Evolutionary conservation across 2,888 invertebrate genomes (phyloP).

Genomic region (Hydroisotoma schaefferi): DNA sequence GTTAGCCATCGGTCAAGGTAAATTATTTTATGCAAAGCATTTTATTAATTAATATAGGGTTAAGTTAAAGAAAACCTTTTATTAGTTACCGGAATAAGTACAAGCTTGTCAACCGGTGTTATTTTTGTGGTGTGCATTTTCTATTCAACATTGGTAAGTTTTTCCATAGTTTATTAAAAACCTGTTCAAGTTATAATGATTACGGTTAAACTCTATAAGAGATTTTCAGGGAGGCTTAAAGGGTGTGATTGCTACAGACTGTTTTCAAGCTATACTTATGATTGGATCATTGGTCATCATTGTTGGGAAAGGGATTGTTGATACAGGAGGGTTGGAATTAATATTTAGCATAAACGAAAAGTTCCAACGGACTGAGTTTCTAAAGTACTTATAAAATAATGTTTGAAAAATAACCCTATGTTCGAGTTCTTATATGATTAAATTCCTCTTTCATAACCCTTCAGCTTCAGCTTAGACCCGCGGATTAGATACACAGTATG

Average conservation of each 20-base stretch:
- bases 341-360: slow-evolving; percentile 37
- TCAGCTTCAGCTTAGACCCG: slow-evolving; percentile 41
- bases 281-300: slow-evolving; percentile 33
- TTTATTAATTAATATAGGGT: background rate
- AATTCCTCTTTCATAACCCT: background rate
- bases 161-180: slow-evolving; percentile 1
- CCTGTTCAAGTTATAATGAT: background rate
- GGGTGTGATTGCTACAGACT: slow-evolving; percentile 39
- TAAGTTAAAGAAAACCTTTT: background rate
- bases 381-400: slow-evolving; percentile 32
- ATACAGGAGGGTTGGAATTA: slow-evolving; percentile 36
- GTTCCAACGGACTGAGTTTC: slow-evolving; percentile 34
- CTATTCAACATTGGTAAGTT: slow-evolving; percentile 30
- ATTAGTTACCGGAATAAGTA: slow-evolving; percentile 30
- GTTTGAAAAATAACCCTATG: too few relatives aligned
- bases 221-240: slow-evolving; percentile 32
- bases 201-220: too few relatives aligned
- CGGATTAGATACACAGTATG: slow-evolving; percentile 41
- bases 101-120: slow-evolving; percentile 17
- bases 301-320: slow-evolving; percentile 32
- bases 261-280: slow-evolving; percentile 41
- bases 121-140: slow-evolving; percentile 34
- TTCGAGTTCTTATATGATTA: background rate
- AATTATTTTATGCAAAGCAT: background rate
- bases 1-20: slow-evolving; percentile 30